Evolutionary conservation across 2,113 vertebrate species (phyloP).

Genomic region (Apodemus sylvaticus): DNA sequence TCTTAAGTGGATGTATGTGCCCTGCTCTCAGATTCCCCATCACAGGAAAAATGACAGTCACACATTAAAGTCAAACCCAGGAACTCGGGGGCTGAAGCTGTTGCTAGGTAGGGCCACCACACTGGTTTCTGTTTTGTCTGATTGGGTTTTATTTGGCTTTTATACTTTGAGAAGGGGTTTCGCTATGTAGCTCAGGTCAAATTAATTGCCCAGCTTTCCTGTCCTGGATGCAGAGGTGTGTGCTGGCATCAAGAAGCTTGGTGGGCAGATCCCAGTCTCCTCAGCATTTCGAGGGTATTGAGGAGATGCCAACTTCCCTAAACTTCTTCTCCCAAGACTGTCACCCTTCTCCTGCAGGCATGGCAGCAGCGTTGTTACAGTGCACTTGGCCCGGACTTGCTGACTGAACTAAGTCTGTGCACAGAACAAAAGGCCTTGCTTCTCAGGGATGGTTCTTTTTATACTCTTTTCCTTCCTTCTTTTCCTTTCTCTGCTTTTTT

Average conservation of each 20-base stretch:
- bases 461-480: neutral
- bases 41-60: neutral
- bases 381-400: neutral
- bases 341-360: neutral
- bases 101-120: neutral
- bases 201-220: no score
- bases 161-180: neutral
- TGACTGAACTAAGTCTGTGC: slow-evolving; percentile 11
- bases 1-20: neutral
- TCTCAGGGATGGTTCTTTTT: neutral
- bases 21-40: neutral
- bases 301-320: neutral
- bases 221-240: neutral
- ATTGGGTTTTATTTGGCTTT: neutral
- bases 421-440: neutral
- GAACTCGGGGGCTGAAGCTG: neutral
- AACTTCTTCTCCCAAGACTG: neutral
- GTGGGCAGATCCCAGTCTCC: neutral
- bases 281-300: neutral
- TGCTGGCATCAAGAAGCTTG: neutral
- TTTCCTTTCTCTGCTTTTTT: neutral
- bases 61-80: neutral
- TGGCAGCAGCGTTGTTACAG: neutral
- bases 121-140: no score
- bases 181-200: neutral